Conservation (phyloP, 1,140 invertebrate genomes). For the Catajapyx aquilonaris region DNA sequence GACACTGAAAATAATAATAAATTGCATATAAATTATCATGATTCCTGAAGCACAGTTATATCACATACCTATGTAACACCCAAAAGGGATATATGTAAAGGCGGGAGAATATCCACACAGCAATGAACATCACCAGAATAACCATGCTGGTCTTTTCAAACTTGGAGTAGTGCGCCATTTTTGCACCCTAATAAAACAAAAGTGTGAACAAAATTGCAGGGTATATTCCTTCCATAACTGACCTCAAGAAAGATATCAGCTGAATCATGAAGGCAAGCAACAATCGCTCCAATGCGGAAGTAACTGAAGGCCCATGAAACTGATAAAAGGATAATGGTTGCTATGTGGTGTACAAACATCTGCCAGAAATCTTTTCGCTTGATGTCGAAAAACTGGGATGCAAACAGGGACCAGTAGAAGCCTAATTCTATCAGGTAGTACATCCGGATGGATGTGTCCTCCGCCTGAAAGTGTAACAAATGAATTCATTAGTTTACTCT, state of each 20-base stretch:
- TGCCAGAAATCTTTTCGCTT: constrained; percentile 92
- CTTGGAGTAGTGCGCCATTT: neutral
- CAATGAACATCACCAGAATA: neutral
- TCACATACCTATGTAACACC: neutral
- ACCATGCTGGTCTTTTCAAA: neutral
- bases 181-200: neutral
- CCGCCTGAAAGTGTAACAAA: too few relatives aligned
- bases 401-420: constrained; percentile 87
- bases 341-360: constrained; percentile 93
- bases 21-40: too few relatives aligned
- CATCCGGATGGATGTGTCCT: too few relatives aligned
- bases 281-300: too few relatives aligned
- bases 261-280: too few relatives aligned
- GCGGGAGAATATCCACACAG: neutral
- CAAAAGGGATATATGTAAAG: neutral
- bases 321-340: constrained; percentile 74
- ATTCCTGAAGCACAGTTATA: too few relatives aligned
- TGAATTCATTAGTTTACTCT: too few relatives aligned
- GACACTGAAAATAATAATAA: too few relatives aligned
- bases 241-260: too few relatives aligned
- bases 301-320: too few relatives aligned
- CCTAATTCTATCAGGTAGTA: constrained; percentile 89
- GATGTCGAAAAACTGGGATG: constrained; percentile 84
- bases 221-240: too few relatives aligned
- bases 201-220: too few relatives aligned